Percentiles rank a stretch among this genome's conserved stretches.
These are phyloP conservation scores for Lampris megalopsis DNA, from an alignment of 2,113 vertebrate genomes.

Conservation along the genomic window DNA sequence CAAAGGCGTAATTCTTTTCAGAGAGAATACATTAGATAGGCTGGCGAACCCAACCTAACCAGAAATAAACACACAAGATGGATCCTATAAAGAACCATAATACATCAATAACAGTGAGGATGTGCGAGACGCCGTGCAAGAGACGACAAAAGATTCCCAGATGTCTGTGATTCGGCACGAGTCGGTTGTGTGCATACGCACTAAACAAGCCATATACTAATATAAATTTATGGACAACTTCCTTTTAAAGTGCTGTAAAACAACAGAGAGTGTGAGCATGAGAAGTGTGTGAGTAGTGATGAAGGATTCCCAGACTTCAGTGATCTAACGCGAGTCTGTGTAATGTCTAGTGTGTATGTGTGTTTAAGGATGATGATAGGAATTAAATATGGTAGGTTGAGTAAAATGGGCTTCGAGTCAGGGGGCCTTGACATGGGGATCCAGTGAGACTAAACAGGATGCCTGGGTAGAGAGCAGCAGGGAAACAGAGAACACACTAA, in stretches of 20 bases:
- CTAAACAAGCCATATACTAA: not conserved
- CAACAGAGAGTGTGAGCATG: not conserved
- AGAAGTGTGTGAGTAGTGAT: conserved; percentile 10
- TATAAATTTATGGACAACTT: not conserved
- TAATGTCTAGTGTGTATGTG: not conserved
- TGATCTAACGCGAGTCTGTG: not conserved
- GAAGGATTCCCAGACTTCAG: conserved; percentile 7
- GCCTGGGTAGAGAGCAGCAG: not conserved
- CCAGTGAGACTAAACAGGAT: conserved; percentile 4
- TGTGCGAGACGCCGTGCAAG: conserved; percentile 25
- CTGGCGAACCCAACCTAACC: conserved; percentile 19
- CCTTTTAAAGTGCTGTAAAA: not conserved
- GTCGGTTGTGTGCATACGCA: not conserved
- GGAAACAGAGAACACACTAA: not conserved
- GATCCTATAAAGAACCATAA: conserved; percentile 17
- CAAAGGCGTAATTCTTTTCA: conserved; percentile 6
- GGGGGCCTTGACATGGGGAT: not conserved
- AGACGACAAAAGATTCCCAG: not conserved
- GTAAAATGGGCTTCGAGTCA: not conserved
- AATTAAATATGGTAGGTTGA: not conserved
- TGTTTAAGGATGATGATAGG: conserved; percentile 16
- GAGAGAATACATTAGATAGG: conserved; percentile 5
- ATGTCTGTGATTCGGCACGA: not conserved
- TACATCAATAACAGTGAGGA: not conserved
- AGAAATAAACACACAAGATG: conserved; percentile 2